Conservation (phyloP, 2,113 vertebrate genomes). For the Hydrolagus affinis region DNA sequence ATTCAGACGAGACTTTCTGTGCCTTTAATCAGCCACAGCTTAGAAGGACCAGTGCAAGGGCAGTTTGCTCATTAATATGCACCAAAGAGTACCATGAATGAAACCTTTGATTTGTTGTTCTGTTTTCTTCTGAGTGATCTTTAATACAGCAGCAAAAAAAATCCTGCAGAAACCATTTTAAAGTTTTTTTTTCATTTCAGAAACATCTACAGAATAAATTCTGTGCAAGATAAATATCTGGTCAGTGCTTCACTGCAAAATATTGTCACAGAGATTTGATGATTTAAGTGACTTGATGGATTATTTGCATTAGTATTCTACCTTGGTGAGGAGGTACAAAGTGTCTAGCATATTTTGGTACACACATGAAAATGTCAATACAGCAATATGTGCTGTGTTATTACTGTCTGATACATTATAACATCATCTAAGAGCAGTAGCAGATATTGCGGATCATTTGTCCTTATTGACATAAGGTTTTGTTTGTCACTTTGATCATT, state of each 20-base stretch:
- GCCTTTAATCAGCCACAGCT: neutral
- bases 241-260: neutral
- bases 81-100: neutral
- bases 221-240: neutral
- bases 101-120: neutral
- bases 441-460: neutral
- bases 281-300: conserved; percentile 13
- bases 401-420: neutral
- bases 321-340: neutral
- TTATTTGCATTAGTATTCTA: neutral
- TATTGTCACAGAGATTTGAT: neutral
- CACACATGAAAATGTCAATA: neutral
- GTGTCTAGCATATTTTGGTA: neutral
- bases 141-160: neutral
- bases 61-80: neutral
- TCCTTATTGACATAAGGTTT: neutral
- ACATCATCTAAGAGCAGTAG: neutral
- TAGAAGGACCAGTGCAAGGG: neutral
- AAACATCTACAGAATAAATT: neutral
- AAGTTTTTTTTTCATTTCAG: no score
- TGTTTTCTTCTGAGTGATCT: neutral
- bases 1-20: neutral
- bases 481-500: conserved; percentile 11
- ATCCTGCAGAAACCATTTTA: neutral
- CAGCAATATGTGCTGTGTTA: neutral